phyloP scores from a whole-genome alignment of 1,140 invertebrate genomes.

The Microplitis demolitor region DNA sequence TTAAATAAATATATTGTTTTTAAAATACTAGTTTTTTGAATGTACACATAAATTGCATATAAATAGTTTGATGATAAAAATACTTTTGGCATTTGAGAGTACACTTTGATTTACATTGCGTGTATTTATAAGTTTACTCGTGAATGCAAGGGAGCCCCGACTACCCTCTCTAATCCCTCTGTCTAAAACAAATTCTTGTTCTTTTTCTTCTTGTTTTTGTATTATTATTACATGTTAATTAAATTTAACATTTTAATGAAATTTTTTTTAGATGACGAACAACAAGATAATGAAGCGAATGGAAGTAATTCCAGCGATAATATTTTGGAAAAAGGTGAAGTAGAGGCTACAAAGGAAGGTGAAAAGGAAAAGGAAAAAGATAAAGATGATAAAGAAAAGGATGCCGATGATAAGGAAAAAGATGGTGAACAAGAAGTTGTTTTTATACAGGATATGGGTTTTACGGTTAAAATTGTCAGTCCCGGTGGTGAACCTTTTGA shows the following conservation, averaged over 20 bases:
- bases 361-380: slow-evolving; percentile 50
- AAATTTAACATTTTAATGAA: no score
- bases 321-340: slow-evolving; percentile 62
- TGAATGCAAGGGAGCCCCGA: slow-evolving; percentile 41
- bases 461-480: slow-evolving; percentile 89
- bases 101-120: slow-evolving; percentile 56
- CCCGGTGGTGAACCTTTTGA: slow-evolving; percentile 89
- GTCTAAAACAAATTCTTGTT: neutral
- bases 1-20: neutral
- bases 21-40: neutral
- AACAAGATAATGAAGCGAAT: slow-evolving; percentile 44
- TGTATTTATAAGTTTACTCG: slow-evolving; percentile 57
- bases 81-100: slow-evolving; percentile 53
- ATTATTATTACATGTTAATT: neutral
- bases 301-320: slow-evolving; percentile 46
- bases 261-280: slow-evolving; percentile 44
- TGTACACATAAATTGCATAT: slow-evolving; percentile 26
- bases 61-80: slow-evolving; percentile 48
- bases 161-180: neutral
- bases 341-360: slow-evolving; percentile 62
- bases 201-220: slow-evolving; percentile 2
- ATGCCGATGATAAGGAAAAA: slow-evolving; percentile 50
- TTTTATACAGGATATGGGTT: slow-evolving; percentile 92
- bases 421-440: slow-evolving; percentile 77
- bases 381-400: slow-evolving; percentile 41